These are phyloP conservation scores for Hylaeus anthracinus DNA, from an alignment of 1,140 invertebrate genomes.

Conservation along the genomic window DNA sequence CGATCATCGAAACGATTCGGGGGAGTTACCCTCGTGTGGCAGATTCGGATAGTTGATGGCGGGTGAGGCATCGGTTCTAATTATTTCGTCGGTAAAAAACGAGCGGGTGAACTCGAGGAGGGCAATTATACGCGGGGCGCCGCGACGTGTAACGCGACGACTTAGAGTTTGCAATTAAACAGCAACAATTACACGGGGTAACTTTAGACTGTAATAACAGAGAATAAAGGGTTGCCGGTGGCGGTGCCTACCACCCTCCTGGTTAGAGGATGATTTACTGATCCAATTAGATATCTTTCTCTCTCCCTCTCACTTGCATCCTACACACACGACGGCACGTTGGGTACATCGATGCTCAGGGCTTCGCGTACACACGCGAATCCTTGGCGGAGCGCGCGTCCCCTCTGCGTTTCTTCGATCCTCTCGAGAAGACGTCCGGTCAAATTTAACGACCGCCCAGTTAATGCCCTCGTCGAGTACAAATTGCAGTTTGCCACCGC, in stretches of 20 bases:
- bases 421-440: conserved; percentile 79
- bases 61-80: conserved; percentile 49
- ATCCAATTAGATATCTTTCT: conserved; percentile 77
- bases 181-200: conserved; percentile 82
- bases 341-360: not conserved
- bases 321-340: not conserved
- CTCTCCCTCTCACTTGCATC: conserved; percentile 2
- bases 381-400: conserved; percentile 52
- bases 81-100: conserved; percentile 62
- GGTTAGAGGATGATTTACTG: conserved; percentile 81
- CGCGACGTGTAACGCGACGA: conserved; percentile 75
- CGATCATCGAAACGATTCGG: conserved; percentile 10
- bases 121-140: conserved; percentile 66
- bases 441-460: conserved; percentile 81
- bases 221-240: conserved; percentile 80
- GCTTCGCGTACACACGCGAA: conserved; percentile 23
- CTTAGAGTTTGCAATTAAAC: conserved; percentile 81
- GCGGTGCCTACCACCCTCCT: conserved; percentile 74
- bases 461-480: conserved; percentile 67
- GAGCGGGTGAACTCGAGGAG: conserved; percentile 61
- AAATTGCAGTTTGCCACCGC: conserved; percentile 40
- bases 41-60: conserved; percentile 14
- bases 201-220: conserved; percentile 82
- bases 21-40: not conserved
- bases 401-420: conserved; percentile 56